Evolutionary conservation across 2,113 vertebrate species (phyloP).

Genomic region (Hemicordylus capensis): DNA sequence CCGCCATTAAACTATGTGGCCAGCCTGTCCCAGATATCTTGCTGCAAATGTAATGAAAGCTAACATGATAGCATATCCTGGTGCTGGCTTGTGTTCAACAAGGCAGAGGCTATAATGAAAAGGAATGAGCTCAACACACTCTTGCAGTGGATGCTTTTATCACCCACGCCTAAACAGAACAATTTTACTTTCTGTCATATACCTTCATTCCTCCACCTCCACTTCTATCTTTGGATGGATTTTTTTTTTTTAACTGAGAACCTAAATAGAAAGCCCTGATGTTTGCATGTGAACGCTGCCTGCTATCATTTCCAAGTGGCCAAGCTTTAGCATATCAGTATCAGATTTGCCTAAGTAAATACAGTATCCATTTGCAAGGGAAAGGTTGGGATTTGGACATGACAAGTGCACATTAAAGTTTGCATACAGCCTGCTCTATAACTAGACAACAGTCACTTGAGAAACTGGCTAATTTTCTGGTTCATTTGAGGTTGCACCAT

Average conservation of each 20-base stretch:
- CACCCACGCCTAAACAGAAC: slow-evolving; percentile 14
- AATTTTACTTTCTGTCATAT: neutral
- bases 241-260: neutral
- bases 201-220: neutral
- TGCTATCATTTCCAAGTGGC: neutral
- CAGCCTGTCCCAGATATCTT: slow-evolving; percentile 16
- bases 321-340: neutral
- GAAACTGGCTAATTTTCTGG: neutral
- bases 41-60: slow-evolving; percentile 27
- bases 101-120: slow-evolving; percentile 3
- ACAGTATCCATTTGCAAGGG: neutral
- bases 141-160: neutral
- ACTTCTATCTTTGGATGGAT: neutral
- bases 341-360: slow-evolving; percentile 1
- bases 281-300: neutral
- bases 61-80: slow-evolving; percentile 11
- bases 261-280: neutral
- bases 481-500: neutral
- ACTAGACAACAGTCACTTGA: slow-evolving; percentile 24
- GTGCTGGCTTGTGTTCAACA: slow-evolving; percentile 16
- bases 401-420: neutral
- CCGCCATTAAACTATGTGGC: neutral
- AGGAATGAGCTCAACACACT: neutral
- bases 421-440: neutral
- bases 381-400: slow-evolving; percentile 1